Evolutionary conservation across 2,113 vertebrate species (phyloP).

Genomic region (Conger conger): DNA sequence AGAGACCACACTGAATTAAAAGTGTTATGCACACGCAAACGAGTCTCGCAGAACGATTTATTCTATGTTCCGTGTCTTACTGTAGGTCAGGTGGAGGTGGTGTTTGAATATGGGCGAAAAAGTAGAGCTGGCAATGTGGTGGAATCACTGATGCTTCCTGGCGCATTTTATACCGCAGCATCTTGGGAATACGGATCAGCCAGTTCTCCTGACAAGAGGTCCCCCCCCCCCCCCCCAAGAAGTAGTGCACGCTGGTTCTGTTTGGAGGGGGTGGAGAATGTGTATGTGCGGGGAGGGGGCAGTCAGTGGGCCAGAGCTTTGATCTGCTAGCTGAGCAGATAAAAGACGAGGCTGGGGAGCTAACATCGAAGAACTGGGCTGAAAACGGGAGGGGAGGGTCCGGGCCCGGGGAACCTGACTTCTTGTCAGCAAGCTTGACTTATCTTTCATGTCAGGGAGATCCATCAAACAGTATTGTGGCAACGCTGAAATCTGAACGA

Average conservation of each 20-base stretch:
- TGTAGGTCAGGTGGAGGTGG: not conserved
- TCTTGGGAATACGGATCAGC: slow-evolving; percentile 47
- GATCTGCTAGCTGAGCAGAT: not conserved
- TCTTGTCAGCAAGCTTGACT: not conserved
- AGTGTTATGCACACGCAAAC: not conserved
- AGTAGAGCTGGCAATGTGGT: not conserved
- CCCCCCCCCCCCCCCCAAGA: slow-evolving; percentile 18
- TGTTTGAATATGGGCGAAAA: not conserved
- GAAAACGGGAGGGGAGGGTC: not conserved
- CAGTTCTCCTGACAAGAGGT: slow-evolving; percentile 43
- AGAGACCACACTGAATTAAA: not conserved
- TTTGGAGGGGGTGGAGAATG: not conserved
- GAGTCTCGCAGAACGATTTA: not conserved
- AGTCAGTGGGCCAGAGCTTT: not conserved
- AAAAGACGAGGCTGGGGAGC: not conserved
- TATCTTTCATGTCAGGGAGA: not conserved
- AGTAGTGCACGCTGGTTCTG: not conserved
- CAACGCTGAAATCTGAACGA: not conserved
- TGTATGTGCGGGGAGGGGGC: not conserved
- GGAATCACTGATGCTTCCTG: slow-evolving; percentile 59
- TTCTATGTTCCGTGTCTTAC: not conserved
- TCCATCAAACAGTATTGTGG: not conserved
- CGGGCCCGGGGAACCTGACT: not conserved
- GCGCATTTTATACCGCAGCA: slow-evolving; percentile 64
- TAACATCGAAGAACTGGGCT: not conserved